A percentile compares a stretch with the other conserved stretches of the same genome.
These are phyloP conservation scores for Oligia strigilis DNA, from an alignment of 2,888 invertebrate species.

Conservation along the genomic window DNA sequence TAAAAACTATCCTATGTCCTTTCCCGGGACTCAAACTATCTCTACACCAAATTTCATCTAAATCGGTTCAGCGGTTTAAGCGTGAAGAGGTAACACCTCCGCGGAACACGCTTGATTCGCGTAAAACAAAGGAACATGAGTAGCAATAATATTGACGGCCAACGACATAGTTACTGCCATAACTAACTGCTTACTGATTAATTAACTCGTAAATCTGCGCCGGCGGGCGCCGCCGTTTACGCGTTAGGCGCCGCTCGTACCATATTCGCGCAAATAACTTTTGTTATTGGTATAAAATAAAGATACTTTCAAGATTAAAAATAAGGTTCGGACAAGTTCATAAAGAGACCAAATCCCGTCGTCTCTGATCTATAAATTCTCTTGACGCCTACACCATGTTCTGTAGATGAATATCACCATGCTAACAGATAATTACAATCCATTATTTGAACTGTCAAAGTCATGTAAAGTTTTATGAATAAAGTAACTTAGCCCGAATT, in stretches of 20 bases:
- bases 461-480: neutral
- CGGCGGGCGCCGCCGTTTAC: conserved; percentile 19
- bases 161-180: conserved; percentile 32
- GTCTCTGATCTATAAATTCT: neutral
- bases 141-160: conserved; percentile 25
- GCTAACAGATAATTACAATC: neutral
- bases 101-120: neutral
- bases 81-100: neutral
- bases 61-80: no score
- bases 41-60: neutral
- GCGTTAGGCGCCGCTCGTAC: conserved; percentile 44
- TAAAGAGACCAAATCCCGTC: neutral
- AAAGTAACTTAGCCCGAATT: neutral
- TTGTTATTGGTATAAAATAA: neutral
- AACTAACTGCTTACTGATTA: conserved; percentile 46
- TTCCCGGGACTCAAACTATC: no score
- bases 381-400: neutral
- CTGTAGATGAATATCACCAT: neutral
- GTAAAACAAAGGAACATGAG: conserved; percentile 41
- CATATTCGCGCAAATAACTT: neutral
- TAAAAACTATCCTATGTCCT: no score
- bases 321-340: neutral
- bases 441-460: neutral
- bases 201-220: conserved; percentile 47
- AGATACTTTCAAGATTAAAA: neutral